Evolutionary conservation across 2,888 invertebrate genomes (phyloP), one percentile per base, ranked within the genome.

Genomic region (Acrocyrtus sp.): DNA sequence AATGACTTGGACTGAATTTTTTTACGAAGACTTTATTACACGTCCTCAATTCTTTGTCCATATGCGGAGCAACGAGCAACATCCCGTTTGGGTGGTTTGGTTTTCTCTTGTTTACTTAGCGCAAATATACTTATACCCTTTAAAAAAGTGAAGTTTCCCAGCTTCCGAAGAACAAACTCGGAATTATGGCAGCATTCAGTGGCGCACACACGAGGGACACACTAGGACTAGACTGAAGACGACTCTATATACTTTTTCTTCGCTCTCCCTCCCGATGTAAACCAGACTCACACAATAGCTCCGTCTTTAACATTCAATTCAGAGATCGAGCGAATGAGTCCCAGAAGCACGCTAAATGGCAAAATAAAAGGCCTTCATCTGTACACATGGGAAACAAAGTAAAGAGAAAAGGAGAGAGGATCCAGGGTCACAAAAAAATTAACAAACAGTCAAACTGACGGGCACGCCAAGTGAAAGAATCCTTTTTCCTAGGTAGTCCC

Each of bases 361-460:
- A 50, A 57, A 62, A 70, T 62, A 62, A 62, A 62, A 50, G 56
- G 17, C 62, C 43, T 56, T 48, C 56, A 56, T 65, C 56, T 56
- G 62, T 41, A 43, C 69, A 56, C 57, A 62, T 27, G 65, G 65
- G 65, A 56, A 39, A 48, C 47, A n/a, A 21, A 53, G 22, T 34
- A 43, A 60, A 41, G 47, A 17, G n/a, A n/a, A n/a, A n/a, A n/a
- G n/a, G n/a, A n/a, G n/a, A n/a, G 48, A 34, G 51, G 51, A 62
- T 29, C 26, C 54, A 54, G 50, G 62, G 62, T 62, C 56, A 62
- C 62, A 62, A 70, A n/a, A n/a, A 70, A 70, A 70, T 70, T 70
- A 70, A 62, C 53, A 45, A 43, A 45, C 45, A 53, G 19, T 22
- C 21, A 50, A 22, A 34, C 6, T 34, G 34, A 34, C 12, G 34